These are phyloP conservation scores for Teinopalpus imperialis DNA, from an alignment of 2,888 invertebrate genomes.

Conservation along the genomic window DNA sequence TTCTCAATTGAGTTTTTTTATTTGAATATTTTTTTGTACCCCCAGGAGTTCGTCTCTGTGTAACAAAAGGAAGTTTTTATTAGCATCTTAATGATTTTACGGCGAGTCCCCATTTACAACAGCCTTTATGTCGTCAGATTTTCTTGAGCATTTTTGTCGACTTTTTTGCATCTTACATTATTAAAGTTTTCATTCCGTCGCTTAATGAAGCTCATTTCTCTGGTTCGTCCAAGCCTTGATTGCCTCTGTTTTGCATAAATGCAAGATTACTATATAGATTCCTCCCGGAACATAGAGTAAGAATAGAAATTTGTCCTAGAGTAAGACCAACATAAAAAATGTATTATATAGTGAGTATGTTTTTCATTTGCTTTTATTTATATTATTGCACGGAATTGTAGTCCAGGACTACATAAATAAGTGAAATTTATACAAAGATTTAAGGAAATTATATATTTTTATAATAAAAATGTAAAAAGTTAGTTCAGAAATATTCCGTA, in stretches of 20 bases:
- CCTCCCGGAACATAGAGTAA: slow-evolving; percentile 70
- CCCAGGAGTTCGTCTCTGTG: slow-evolving; percentile 72
- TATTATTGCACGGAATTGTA: too few species aligned
- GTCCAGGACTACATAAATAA: too few species aligned
- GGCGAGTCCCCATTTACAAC: slow-evolving; percentile 81
- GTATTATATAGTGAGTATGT: too few species aligned
- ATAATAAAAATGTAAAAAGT: too few species aligned
- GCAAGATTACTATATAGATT: slow-evolving; percentile 80
- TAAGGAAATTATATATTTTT: too few species aligned
- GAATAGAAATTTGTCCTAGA: slow-evolving; percentile 65
- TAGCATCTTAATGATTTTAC: slow-evolving; percentile 84
- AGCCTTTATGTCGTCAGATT: slow-evolving; percentile 83
- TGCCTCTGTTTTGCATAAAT: slow-evolving; percentile 82
- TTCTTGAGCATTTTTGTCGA: slow-evolving; percentile 81
- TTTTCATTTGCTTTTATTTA: too few species aligned
- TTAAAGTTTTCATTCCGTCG: slow-evolving; percentile 81
- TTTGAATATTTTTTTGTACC: slow-evolving; percentile 79
- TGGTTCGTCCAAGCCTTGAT: slow-evolving; percentile 79
- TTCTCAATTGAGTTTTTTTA: slow-evolving; percentile 78
- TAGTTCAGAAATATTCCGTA: too few species aligned
- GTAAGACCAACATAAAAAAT: too few species aligned
- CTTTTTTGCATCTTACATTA: slow-evolving; percentile 82
- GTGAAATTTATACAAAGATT: too few species aligned
- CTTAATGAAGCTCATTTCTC: slow-evolving; percentile 83
- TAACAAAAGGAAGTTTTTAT: slow-evolving; percentile 83